A percentile compares a stretch with the other conserved stretches of the same genome.
These are phyloP conservation scores for Potamarius usumacintae DNA, from an alignment of 2,113 vertebrate genomes.

Conservation along the genomic window DNA sequence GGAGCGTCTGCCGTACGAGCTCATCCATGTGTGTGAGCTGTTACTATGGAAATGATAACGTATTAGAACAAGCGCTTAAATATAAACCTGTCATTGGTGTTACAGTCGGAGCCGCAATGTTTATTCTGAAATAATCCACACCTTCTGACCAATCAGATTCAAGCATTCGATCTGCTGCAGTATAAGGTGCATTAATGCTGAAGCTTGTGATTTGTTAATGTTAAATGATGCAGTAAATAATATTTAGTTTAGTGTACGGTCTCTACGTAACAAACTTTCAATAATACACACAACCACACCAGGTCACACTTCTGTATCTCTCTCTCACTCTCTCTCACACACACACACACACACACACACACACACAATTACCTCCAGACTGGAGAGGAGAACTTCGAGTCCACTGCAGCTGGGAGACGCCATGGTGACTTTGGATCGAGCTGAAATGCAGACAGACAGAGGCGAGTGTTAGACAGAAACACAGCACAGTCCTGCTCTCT, in stretches of 20 bases:
- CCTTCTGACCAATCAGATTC: neutral
- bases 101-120: neutral
- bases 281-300: neutral
- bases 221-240: neutral
- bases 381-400: conserved; percentile 84
- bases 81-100: no score
- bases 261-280: neutral
- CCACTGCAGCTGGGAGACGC: conserved; percentile 79
- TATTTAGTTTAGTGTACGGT: neutral
- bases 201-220: neutral
- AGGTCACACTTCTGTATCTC: neutral
- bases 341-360: conserved; percentile 8
- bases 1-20: no score
- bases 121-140: neutral
- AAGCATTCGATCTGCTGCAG: neutral
- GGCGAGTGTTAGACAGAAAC: neutral
- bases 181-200: neutral
- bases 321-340: neutral
- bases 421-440: conserved; percentile 73
- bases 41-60: neutral
- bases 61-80: neutral
- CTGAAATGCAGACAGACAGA: conserved; percentile 45
- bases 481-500: neutral
- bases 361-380: conserved; percentile 83
- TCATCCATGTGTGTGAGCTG: no score